Conservation (phyloP, 2,888 invertebrate species). For the Lycophotia porphyrea region DNA sequence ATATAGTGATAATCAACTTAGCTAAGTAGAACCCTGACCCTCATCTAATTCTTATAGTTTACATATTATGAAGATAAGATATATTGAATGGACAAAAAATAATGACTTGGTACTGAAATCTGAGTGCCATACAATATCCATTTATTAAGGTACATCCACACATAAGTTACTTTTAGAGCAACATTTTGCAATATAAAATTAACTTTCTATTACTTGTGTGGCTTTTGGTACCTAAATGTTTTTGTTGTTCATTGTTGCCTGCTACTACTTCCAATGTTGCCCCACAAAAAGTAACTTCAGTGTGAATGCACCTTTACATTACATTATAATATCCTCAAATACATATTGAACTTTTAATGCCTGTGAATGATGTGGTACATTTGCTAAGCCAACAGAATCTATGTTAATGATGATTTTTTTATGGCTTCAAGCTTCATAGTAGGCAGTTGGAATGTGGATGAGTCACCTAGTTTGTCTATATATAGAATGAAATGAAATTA, state of each 20-base stretch:
- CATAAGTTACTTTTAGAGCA: neutral
- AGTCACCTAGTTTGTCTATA: slow-evolving; percentile 56
- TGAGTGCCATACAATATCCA: neutral
- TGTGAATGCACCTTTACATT: neutral
- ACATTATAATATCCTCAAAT: neutral
- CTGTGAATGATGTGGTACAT: slow-evolving; percentile 22
- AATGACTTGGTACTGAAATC: neutral
- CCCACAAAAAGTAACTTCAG: neutral
- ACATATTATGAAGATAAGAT: slow-evolving; percentile 20
- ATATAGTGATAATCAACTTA: slow-evolving; percentile 19
- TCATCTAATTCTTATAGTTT: slow-evolving; percentile 18
- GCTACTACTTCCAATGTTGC: neutral
- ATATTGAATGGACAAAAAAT: slow-evolving; percentile 1
- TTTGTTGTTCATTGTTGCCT: neutral
- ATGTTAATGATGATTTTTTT: slow-evolving; percentile 52
- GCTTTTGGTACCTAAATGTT: neutral
- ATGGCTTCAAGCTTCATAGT: slow-evolving; percentile 58
- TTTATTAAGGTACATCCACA: neutral
- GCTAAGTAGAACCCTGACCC: slow-evolving; percentile 26
- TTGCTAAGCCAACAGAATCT: slow-evolving; percentile 34
- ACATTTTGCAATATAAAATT: neutral
- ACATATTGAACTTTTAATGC: slow-evolving; percentile 7
- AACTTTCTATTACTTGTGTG: neutral
- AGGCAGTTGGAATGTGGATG: slow-evolving; percentile 63
- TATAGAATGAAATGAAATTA: slow-evolving; percentile 69